phyloP scores from a whole-genome alignment of 92 coral and sea anemone genomes.

The Epizoanthus stellaris region DNA sequence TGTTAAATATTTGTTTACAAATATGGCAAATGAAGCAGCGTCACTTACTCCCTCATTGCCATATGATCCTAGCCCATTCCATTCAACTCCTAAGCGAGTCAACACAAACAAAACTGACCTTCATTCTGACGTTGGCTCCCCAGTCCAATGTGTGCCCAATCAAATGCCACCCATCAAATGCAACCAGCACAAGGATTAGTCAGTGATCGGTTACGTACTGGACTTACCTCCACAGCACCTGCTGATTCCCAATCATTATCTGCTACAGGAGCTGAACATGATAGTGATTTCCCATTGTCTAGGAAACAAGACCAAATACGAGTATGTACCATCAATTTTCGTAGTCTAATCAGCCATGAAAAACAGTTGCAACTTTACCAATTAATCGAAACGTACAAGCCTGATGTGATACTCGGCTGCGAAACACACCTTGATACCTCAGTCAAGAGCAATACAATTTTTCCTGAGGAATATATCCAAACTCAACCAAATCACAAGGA shows the following conservation, averaged over 20 bases:
- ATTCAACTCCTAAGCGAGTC: too few relatives aligned
- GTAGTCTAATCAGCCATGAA: constrained; percentile 54
- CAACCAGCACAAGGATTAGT: too few relatives aligned
- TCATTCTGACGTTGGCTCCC: too few relatives aligned
- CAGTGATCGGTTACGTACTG: too few relatives aligned
- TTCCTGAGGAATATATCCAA: constrained; percentile 44
- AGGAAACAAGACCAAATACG: constrained; percentile 33
- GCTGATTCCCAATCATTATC: too few relatives aligned
- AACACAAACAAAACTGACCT: too few relatives aligned
- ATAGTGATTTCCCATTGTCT: too few relatives aligned
- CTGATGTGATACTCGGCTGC: constrained; percentile 52
- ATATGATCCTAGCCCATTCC: too few relatives aligned
- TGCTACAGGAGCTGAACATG: too few relatives aligned
- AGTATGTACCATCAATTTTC: constrained; percentile 57
- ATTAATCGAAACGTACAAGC: constrained; percentile 52
- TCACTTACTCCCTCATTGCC: too few relatives aligned
- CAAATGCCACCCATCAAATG: neutral
- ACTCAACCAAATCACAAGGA: constrained; percentile 54
- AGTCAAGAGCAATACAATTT: constrained; percentile 39
- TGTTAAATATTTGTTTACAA: too few relatives aligned
- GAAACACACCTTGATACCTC: constrained; percentile 54
- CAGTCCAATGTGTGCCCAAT: neutral
- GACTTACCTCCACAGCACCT: neutral
- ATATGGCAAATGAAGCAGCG: too few relatives aligned
- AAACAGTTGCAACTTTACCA: constrained; percentile 49